Base-by-base conservation (phyloP, 2,888 invertebrate genomes). In the Drosophila histrio region DNA sequence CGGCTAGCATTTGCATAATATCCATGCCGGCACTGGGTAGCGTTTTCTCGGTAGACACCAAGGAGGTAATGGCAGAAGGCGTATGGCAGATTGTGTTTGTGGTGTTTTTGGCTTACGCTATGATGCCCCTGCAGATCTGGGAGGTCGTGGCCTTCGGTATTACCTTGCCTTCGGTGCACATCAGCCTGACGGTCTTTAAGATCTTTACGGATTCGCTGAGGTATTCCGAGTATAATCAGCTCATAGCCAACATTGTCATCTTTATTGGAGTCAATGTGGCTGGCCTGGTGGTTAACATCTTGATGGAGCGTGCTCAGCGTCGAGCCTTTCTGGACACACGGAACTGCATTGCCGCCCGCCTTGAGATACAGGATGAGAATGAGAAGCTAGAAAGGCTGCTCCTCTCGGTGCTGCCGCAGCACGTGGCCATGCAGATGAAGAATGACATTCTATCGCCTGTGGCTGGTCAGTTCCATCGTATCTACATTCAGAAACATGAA, bases 281-380 rank as follows among this genome's bases (percentile, higher is more conserved):
- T 57, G 97, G 97, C 0, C 93, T 97, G 59, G 95, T 97, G 90
- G 95, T 97, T 91, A 97, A 97, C 92, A 96, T 96, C 86, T 93
- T 97, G 90, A 96, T 96, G 95, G 97, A 97, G 92, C 95, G 95
- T 69, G 96, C 97, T 5, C 97, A 97, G 92, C 93, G 97, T 50
- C 96, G 97, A 78, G 97, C 97, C 11, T 98, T 98, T 92, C 93
- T 97, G 74, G 97, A 97, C 92, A 97, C 97, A 9, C 93, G 97
- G 77, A 97, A 97, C 92, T 97, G 97, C 91, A 97, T 98, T 78
- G 97, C 97, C 3, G 96, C 97, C n/a, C 93, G 97, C 39, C 93
- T 98, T 50, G 97, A 97, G 90, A 97, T 97, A 94, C 97, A 97
- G 92, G 97, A 97, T 90, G 97, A 98, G 92, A 97, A 97, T 91